phyloP scores from a whole-genome alignment of 2,888 invertebrate genomes.

The Cosmia trapezina region DNA sequence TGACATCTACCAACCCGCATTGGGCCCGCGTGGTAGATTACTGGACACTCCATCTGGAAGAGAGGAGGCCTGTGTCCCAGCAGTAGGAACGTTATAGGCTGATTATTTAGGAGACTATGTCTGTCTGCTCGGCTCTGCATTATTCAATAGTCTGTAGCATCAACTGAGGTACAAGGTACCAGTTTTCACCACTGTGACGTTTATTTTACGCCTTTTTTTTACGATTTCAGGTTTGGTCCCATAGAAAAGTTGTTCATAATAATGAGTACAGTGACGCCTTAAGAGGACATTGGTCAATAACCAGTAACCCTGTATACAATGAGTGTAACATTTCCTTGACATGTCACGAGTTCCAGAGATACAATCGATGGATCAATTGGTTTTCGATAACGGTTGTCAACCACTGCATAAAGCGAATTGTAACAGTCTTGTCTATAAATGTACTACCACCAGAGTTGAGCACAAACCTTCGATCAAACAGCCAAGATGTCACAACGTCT shows the following conservation, averaged over 20 bases:
- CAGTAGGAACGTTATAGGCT: too few relatives aligned
- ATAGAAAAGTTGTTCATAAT: too few relatives aligned
- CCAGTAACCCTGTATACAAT: too few relatives aligned
- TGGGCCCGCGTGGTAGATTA: too few relatives aligned
- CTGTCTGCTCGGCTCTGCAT: neutral
- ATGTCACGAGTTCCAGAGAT: constrained; percentile 1
- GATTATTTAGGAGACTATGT: too few relatives aligned
- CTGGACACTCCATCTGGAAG: too few relatives aligned
- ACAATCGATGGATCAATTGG: constrained; percentile 27
- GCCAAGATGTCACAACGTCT: constrained; percentile 86
- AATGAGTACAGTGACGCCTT: too few relatives aligned
- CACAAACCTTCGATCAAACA: constrained; percentile 78
- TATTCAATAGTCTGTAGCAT: neutral
- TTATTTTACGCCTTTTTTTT: too few relatives aligned
- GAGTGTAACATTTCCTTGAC: neutral
- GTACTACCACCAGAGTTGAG: constrained; percentile 70
- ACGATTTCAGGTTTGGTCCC: too few relatives aligned
- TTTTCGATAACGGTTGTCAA: constrained; percentile 70
- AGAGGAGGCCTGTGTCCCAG: too few relatives aligned
- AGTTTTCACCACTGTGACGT: neutral
- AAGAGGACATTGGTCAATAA: too few relatives aligned
- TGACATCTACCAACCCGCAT: too few relatives aligned
- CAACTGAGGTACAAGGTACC: neutral
- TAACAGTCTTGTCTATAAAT: constrained; percentile 84
- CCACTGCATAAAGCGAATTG: constrained; percentile 73